A percentile compares a stretch with the other conserved stretches of the same genome.
Conservation (phyloP, 2,113 vertebrate genomes). For the Ictidomys tridecemlineatus region DNA sequence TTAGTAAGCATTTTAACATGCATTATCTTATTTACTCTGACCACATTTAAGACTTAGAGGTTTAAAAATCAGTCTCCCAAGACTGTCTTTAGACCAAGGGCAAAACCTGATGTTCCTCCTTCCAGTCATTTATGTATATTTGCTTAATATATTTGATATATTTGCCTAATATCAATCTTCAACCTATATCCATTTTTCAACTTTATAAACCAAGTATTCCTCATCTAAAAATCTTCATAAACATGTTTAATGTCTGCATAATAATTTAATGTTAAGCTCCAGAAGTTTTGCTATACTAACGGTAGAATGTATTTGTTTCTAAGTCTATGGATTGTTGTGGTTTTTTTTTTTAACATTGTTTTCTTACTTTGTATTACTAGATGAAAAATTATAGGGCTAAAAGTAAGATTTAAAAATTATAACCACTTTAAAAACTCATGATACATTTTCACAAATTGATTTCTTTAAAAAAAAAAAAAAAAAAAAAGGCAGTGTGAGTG, state of each 20-base stretch:
- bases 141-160: background rate
- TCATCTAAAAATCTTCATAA: background rate
- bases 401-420: conserved; percentile 35
- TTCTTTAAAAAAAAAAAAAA: conserved; percentile 12
- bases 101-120: background rate
- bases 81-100: background rate
- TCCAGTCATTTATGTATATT: background rate
- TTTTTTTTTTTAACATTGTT: background rate
- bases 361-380: conserved; percentile 33
- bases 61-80: background rate
- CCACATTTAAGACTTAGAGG: background rate
- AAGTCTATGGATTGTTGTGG: background rate
- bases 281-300: background rate
- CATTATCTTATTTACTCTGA: background rate
- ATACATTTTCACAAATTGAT: background rate
- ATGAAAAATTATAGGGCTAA: conserved; percentile 37
- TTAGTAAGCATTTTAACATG: background rate
- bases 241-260: background rate
- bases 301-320: background rate
- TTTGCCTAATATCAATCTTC: background rate
- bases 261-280: conserved; percentile 6
- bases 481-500: background rate
- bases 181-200: conserved; percentile 8
- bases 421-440: background rate
- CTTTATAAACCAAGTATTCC: background rate